phyloP scores from a whole-genome alignment of 2,888 invertebrate species.

The Plebejus anna region DNA sequence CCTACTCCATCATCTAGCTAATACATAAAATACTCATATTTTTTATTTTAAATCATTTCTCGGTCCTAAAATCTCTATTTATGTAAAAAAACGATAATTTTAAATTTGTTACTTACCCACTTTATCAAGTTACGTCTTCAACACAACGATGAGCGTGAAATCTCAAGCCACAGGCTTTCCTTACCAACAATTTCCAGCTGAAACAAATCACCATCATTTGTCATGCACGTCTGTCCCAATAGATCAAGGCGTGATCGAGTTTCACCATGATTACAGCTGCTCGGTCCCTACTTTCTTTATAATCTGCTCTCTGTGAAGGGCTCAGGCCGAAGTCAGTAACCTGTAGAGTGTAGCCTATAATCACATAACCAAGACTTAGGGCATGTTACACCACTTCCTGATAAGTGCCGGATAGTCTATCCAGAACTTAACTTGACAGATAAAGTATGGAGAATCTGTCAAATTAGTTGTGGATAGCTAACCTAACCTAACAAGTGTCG shows the following conservation, averaged over 20 bases:
- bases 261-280: constrained; percentile 47
- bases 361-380: not conserved
- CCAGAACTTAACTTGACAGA: too few species aligned
- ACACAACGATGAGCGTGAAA: constrained; percentile 18
- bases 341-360: not conserved
- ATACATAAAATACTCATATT: too few species aligned
- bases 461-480: too few species aligned
- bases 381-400: too few species aligned
- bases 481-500: too few species aligned
- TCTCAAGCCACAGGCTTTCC: constrained; percentile 19
- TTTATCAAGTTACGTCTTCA: not conserved
- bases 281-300: constrained; percentile 19
- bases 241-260: constrained; percentile 45
- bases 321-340: not conserved
- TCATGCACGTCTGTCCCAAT: constrained; percentile 48
- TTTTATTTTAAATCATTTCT: too few species aligned
- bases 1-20: too few species aligned
- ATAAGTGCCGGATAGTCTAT: too few species aligned
- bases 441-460: too few species aligned
- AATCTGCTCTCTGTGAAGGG: constrained; percentile 6
- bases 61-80: too few species aligned
- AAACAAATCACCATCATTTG: constrained; percentile 56
- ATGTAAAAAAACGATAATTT: too few species aligned
- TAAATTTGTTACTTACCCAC: too few species aligned
- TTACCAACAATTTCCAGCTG: constrained; percentile 44